Conservation (phyloP, 2,797 vertebrate genomes). For the Ptychadena robeensis region DNA sequence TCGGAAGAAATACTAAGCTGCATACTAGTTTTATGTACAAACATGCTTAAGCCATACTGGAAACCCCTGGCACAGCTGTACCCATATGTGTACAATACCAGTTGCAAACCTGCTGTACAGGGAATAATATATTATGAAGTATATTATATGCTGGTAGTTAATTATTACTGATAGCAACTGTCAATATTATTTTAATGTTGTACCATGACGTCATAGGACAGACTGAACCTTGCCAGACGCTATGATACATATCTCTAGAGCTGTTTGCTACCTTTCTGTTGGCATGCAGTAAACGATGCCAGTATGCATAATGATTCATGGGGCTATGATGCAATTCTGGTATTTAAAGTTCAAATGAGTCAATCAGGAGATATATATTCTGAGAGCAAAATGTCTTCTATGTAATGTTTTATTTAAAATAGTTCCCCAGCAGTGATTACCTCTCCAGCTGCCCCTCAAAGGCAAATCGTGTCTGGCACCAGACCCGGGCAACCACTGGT, state of each 20-base stretch:
- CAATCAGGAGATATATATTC: background rate
- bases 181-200: constrained; percentile 22
- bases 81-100: background rate
- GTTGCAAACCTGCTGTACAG: no score
- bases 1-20: no score
- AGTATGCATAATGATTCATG: background rate
- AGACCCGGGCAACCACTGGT: no score
- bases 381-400: background rate
- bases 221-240: constrained; percentile 8
- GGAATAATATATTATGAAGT: background rate
- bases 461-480: no score
- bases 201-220: constrained; percentile 23
- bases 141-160: constrained; percentile 17
- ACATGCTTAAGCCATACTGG: background rate
- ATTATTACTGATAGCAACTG: constrained; percentile 32
- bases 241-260: constrained; percentile 20
- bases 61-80: background rate
- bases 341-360: background rate
- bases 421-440: background rate
- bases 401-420: no score
- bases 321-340: constrained; percentile 5
- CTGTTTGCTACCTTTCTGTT: constrained; percentile 28
- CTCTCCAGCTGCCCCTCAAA: no score
- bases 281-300: constrained; percentile 17
- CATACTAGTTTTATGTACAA: no score